Evolutionary conservation across 2,797 vertebrate species (phyloP).

Genomic region (Oreonectes daqikongensis): DNA sequence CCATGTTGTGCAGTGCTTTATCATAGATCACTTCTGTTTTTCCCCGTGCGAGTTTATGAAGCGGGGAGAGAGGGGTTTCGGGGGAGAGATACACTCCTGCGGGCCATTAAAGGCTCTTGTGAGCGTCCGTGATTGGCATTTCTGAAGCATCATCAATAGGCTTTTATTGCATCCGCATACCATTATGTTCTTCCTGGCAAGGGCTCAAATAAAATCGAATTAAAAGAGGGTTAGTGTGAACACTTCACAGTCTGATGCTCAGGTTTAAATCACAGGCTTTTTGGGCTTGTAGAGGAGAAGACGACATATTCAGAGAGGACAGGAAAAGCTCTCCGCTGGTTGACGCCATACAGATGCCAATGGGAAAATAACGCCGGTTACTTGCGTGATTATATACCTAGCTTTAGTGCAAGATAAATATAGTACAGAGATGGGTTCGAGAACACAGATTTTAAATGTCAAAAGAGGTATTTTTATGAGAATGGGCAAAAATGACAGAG

Average conservation of each 20-base stretch:
- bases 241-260: slow-evolving; percentile 55
- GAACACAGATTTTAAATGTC: neutral
- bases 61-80: neutral
- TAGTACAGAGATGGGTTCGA: neutral
- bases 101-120: slow-evolving; percentile 44
- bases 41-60: slow-evolving; percentile 52
- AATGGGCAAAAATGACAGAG: neutral
- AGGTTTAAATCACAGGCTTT: slow-evolving; percentile 49
- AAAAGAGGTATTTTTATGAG: neutral
- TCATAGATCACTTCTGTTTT: slow-evolving; percentile 45
- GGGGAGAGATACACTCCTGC: slow-evolving; percentile 12
- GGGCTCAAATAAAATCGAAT: slow-evolving; percentile 59
- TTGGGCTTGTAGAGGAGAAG: slow-evolving; percentile 38
- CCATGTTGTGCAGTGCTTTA: slow-evolving; percentile 43
- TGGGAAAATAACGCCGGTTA: slow-evolving; percentile 9
- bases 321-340: slow-evolving; percentile 11
- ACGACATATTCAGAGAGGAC: neutral
- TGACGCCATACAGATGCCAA: slow-evolving; percentile 24
- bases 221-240: slow-evolving; percentile 55
- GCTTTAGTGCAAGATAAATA: slow-evolving; percentile 3
- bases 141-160: slow-evolving; percentile 62
- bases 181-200: slow-evolving; percentile 58
- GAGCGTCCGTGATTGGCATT: slow-evolving; percentile 57
- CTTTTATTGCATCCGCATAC: slow-evolving; percentile 58
- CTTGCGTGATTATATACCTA: neutral